Evolutionary conservation across 2,113 vertebrate species (phyloP), one percentile per base, ranked within the genome.

Genomic region (Eidolon helvum): DNA sequence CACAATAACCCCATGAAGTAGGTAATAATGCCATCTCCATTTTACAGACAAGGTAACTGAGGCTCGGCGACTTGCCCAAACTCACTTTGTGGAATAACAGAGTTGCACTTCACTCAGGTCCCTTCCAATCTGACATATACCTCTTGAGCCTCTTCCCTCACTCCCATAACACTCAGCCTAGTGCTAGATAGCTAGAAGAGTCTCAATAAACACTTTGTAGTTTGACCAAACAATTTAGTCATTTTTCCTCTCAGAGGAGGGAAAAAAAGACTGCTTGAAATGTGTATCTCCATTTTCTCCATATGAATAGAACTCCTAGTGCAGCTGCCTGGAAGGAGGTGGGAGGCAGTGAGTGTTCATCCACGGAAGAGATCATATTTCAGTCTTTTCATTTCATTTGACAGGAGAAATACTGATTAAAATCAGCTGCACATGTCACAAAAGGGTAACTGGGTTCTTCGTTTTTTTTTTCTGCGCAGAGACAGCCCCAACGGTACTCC

Each of bases 361-460:
- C 33, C 87, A 88, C 38, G 78, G 35, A 85, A 59, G 85, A 92
- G 87, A 96, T 93, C 21, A 77, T 5, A 38, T 87, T 98, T 96
- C 88, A 97, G 85, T 61, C 66, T 92, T 91, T 97, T 96, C 85
- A 97, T 96, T 59, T 35, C 0, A 68, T 11, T 91, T 96, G 90
- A 97, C 95, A 96, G 97, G 89, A 97, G 98, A 97, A 98, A 97
- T 78, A 94, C 96, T 97, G 98, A 98, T 98, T 96, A 97, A 96
- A 98, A 98, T 96, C 98, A 98, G 96, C 84, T 30, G 68, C 72
- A 97, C 57, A 68, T 8, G 30, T 96, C 95, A 97, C 38, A 10
- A 97, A 97, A 97, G 94, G 91, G 96, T 95, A 98, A 98, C 97
- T 80, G 96, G 93, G 80, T 96, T 95, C 97, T 96, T 97, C 93